These are phyloP conservation scores for Tineola bisselliella DNA, from an alignment of 2,888 invertebrate species.

Conservation along the genomic window DNA sequence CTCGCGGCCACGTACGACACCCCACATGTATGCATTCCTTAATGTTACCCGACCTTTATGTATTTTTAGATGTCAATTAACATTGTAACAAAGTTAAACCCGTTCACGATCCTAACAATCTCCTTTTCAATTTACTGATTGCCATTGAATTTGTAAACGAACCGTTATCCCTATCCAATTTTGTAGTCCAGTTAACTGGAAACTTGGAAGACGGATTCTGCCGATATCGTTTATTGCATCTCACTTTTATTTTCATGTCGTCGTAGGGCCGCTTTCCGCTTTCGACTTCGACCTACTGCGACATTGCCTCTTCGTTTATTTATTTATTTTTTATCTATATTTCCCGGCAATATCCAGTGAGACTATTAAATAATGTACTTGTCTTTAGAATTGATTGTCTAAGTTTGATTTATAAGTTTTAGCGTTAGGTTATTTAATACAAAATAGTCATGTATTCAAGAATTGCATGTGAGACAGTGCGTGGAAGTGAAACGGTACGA, in stretches of 20 bases:
- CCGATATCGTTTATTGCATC: neutral
- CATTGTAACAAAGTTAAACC: neutral
- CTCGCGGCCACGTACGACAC: slow-evolving; percentile 42
- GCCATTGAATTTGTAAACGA: neutral
- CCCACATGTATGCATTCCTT: neutral
- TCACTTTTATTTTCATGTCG: slow-evolving; percentile 17
- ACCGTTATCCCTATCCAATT: slow-evolving; percentile 1
- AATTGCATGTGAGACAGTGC: slow-evolving; percentile 16
- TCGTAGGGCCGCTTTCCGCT: slow-evolving; percentile 16
- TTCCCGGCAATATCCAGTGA: neutral
- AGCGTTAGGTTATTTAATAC: neutral
- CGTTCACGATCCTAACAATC: neutral
- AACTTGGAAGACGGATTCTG: neutral
- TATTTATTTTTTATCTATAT: neutral
- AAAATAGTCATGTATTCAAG: neutral
- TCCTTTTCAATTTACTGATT: neutral
- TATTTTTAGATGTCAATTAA: neutral
- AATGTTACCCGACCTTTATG: neutral
- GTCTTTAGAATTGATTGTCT: neutral
- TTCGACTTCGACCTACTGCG: slow-evolving; percentile 17
- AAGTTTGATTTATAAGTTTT: neutral
- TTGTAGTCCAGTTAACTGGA: neutral
- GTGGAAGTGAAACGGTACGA: slow-evolving; percentile 44
- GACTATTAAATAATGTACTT: neutral
- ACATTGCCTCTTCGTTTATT: neutral